Evolutionary conservation across 2,797 vertebrate species (phyloP).

Genomic region (Dermochelys coriacea): DNA sequence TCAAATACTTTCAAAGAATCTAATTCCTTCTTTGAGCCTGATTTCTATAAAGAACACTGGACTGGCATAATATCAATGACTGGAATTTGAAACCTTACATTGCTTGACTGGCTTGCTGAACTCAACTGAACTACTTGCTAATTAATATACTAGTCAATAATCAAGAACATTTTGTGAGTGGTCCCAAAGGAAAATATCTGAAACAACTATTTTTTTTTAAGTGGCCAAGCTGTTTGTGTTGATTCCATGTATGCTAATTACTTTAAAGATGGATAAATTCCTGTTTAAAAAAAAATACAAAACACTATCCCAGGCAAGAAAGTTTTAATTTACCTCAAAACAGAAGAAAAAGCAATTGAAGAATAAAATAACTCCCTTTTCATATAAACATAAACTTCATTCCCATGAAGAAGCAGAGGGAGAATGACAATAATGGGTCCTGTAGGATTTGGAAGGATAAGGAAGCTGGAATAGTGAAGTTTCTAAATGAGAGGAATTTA

Average conservation of each 20-base stretch:
- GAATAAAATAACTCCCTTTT: background rate
- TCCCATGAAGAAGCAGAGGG: conserved; percentile 37
- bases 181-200: conserved; percentile 74
- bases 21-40: conserved; percentile 69
- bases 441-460: background rate
- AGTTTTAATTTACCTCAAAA: conserved; percentile 67
- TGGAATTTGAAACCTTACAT: conserved; percentile 64
- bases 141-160: conserved; percentile 76
- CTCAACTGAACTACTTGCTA: conserved; percentile 71
- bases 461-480: background rate
- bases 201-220: conserved; percentile 74
- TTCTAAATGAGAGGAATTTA: background rate
- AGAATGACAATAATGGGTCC: background rate
- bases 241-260: conserved; percentile 71
- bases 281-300: conserved; percentile 56
- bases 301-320: conserved; percentile 51
- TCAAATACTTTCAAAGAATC: conserved; percentile 72
- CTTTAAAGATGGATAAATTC: conserved; percentile 67
- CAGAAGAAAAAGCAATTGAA: conserved; percentile 46
- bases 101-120: conserved; percentile 66
- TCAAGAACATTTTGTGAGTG: conserved; percentile 74
- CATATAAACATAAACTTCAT: background rate
- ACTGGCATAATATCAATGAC: conserved; percentile 75
- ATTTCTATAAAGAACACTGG: conserved; percentile 67
- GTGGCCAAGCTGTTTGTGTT: conserved; percentile 72